Evolutionary conservation across 2,888 invertebrate genomes (phyloP).

Genomic region (Drosophila bunnanda): DNA sequence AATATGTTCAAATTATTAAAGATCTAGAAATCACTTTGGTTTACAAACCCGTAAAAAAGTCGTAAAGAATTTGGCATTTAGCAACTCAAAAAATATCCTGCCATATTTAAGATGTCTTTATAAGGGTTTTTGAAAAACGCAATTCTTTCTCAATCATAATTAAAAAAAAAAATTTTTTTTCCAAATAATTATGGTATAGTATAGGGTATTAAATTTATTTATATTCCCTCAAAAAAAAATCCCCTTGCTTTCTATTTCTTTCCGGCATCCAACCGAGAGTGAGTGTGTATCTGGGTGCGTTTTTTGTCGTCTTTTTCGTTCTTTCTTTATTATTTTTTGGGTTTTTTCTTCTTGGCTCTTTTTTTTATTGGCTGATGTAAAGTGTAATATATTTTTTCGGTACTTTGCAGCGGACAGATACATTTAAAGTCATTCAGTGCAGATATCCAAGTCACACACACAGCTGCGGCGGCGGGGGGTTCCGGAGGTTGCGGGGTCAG

Average conservation of each 20-base stretch:
- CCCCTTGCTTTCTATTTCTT: slow-evolving; percentile 29
- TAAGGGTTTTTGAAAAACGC: too few species aligned
- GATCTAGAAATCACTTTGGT: too few species aligned
- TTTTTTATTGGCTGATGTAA: slow-evolving; percentile 42
- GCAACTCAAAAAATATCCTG: too few species aligned
- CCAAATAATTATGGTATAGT: neutral
- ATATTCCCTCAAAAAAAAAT: neutral
- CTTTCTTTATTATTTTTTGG: slow-evolving; percentile 27
- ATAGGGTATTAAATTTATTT: slow-evolving; percentile 5
- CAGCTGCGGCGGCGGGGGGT: neutral
- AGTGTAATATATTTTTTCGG: slow-evolving; percentile 68
- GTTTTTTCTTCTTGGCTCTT: too few species aligned
- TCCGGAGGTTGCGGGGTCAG: slow-evolving; percentile 36
- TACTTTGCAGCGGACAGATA: slow-evolving; percentile 65
- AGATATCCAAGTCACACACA: slow-evolving; percentile 51
- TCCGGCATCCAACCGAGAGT: slow-evolving; percentile 7
- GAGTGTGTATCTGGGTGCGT: slow-evolving; percentile 38
- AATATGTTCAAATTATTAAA: too few species aligned
- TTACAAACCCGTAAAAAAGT: too few species aligned
- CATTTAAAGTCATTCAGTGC: slow-evolving; percentile 77
- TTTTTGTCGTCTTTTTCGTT: slow-evolving; percentile 33
- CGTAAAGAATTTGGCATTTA: too few species aligned
- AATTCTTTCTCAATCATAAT: too few species aligned
- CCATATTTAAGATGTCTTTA: too few species aligned
- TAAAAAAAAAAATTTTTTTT: too few species aligned